These are phyloP conservation scores for Clitarchus hookeri DNA, from an alignment of 2,888 invertebrate genomes.

Conservation along the genomic window DNA sequence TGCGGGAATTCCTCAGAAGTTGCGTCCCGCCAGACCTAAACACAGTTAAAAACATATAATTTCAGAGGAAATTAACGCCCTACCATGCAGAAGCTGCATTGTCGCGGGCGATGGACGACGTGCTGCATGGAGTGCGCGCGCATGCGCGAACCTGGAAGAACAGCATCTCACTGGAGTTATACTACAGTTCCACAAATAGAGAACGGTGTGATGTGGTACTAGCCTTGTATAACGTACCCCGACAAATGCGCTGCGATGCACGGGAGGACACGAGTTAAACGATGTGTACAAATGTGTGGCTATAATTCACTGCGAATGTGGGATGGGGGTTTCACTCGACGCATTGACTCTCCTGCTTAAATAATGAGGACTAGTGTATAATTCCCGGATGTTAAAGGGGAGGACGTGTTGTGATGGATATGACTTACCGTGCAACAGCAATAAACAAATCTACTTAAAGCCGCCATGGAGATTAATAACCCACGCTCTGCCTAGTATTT, in stretches of 20 bases:
- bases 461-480: not conserved
- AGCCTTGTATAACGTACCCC: not conserved
- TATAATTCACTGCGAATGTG: not conserved
- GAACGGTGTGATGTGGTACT: not conserved
- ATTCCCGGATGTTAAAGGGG: not conserved
- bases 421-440: not conserved
- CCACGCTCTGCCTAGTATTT: not conserved
- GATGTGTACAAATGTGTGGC: not conserved
- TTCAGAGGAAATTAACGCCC: no score
- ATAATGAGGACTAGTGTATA: not conserved
- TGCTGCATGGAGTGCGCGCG: no score
- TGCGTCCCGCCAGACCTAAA: no score
- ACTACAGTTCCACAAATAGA: not conserved
- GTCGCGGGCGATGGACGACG: no score
- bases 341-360: no score
- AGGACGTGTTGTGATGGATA: not conserved
- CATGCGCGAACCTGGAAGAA: no score
- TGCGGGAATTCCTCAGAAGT: no score
- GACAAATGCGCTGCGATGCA: not conserved
- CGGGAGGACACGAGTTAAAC: not conserved
- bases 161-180: no score
- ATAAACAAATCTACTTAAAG: not conserved
- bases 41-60: no score
- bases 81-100: no score
- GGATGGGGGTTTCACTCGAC: not conserved